phyloP scores from a whole-genome alignment of 2,888 invertebrate species.

The Leptinotarsa haldemani region DNA sequence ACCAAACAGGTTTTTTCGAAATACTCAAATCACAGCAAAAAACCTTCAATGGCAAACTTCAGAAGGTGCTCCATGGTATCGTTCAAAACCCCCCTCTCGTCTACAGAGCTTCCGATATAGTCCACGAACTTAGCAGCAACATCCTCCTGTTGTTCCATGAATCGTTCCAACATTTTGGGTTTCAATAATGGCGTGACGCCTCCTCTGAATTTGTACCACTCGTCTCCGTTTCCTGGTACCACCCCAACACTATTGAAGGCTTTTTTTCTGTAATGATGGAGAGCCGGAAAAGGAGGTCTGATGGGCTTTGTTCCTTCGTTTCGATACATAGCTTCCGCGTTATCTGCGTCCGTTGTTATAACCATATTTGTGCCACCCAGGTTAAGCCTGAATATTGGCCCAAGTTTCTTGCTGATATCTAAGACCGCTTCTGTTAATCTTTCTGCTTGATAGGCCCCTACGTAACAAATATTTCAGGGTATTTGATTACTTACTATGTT shows the following conservation, averaged over 20 bases:
- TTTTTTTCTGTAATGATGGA: conserved; percentile 66
- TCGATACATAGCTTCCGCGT: conserved; percentile 66
- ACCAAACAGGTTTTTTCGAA: no score
- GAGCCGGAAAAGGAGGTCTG: conserved; percentile 69
- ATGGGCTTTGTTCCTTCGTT: conserved; percentile 68
- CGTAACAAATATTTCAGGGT: conserved; percentile 31
- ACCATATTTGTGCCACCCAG: conserved; percentile 66
- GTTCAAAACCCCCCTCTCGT: conserved; percentile 54
- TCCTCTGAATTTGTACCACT: conserved; percentile 70
- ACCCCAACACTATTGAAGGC: conserved; percentile 67
- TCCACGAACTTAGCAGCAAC: conserved; percentile 66
- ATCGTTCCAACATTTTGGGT: conserved; percentile 64
- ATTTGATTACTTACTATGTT: no score
- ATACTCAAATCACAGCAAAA: background rate
- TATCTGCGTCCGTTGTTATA: conserved; percentile 67
- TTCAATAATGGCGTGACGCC: conserved; percentile 68
- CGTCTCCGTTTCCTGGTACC: conserved; percentile 71
- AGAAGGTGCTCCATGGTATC: conserved; percentile 63
- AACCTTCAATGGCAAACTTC: conserved; percentile 66
- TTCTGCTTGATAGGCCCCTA: conserved; percentile 62
- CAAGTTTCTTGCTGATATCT: conserved; percentile 65
- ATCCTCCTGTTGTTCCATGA: conserved; percentile 61
- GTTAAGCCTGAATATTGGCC: conserved; percentile 66
- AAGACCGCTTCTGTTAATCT: conserved; percentile 65
- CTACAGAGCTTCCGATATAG: conserved; percentile 59